Evolutionary conservation across 2,113 vertebrate genomes (phyloP), one percentile per base, ranked within the genome.

Genomic region (Anhinga rufa): DNA sequence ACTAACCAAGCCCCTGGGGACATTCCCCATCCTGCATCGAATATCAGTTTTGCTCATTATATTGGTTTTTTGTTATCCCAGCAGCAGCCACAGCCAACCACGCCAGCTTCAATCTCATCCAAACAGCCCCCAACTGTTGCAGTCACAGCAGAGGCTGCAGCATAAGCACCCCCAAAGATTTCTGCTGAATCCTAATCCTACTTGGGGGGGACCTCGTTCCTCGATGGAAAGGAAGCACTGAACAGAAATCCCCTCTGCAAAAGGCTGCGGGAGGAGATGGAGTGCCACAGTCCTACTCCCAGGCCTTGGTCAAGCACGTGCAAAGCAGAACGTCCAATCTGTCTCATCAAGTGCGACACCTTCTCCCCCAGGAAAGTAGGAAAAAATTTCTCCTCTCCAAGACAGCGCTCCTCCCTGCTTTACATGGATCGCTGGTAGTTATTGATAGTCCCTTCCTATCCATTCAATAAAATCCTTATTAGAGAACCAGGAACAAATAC

Each of bases 11-110:
- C 8, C 40, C 5, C 40, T 21, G 8, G 10, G 48, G 14, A 36
- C 46, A n/a, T 32, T 78, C 25, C 17, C 19, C 44, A 78, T 4
- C 60, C 58, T 9, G 2, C 49, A 26, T 1, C 0, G 0, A 88
- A 10, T 4, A 19, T 8, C 0, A 1, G 6, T 8, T 65, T 54
- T 44, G 18, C 5, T n/a, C 18, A 3, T 7, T 9, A 12, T 8
- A 38, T 22, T 5, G 7, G 2, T 6, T 91, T 82, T 44, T 54
- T 44, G 36, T 38, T 31, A 72, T 14, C 29, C 52, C 69, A 36
- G 54, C 28, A 64, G 52, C 80, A 94, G 77, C 70, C 3, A 1
- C 44, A 31, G 49, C 42, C 54, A 65, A 44, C 36, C 34, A 48
- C 1, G 0, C 14, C 4, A 42, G 8, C 12, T 7, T 25, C 9